Evolutionary conservation across 2,888 invertebrate species (phyloP), one percentile per base, ranked within the genome.

Genomic region (Adineta ricciae): DNA sequence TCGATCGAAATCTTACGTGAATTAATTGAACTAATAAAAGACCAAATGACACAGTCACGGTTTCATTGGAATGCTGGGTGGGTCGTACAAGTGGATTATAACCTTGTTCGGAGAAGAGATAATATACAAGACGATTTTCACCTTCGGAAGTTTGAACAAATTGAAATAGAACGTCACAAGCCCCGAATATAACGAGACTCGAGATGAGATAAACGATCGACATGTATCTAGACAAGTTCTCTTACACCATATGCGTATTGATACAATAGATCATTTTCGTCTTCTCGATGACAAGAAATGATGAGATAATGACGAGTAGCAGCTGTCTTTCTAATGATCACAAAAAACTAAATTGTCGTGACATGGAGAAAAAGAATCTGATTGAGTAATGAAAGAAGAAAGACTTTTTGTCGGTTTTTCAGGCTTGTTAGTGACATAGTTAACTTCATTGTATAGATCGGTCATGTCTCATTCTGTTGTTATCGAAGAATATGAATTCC

Each of bases 31-130:
- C 78, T 21, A 78, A 24, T 78, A 78, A 78, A 24, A 78, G 41
- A 21, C 78, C 78, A 78, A 78, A 78, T 38, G 78, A 21, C n/a
- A 78, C 41, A 41, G n/a, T 24, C 11, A 78, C 78, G 5, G 78
- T 78, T 78, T 78, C 78, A 78, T 78, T 78, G 9, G 78, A 78
- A 41, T 38, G 38, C 41, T 78, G 38, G 11, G 41, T 78, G 9
- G 78, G 78, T 41, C 78, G 41, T n/a, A 78, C 78, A 41, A 78
- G 41, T 78, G 78, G 41, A 78, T 78, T 78, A 41, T 78, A 78
- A 32, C 41, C 78, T 78, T 78, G 78, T 41, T 78, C 78, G n/a
- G 78, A 38, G 41, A 78, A 78, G 24, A 78, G 14, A 41, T 78
- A 78, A 78, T 78, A 24, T 78, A 78, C 36, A 7, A 78, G 78